Conservation (phyloP, 2,113 vertebrate species). For the Corydoras maculifer region DNA sequence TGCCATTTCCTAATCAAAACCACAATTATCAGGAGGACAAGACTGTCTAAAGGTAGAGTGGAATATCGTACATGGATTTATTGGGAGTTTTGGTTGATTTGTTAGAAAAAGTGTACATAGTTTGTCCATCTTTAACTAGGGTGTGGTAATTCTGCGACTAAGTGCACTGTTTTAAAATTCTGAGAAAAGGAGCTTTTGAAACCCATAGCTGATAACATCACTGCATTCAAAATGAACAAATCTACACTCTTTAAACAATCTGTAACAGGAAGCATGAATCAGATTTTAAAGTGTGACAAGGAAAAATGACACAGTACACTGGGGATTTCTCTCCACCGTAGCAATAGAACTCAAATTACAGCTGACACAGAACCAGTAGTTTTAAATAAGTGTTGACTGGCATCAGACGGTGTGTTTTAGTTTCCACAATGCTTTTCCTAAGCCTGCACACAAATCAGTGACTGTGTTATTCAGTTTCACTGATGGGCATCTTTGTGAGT, state of each 20-base stretch:
- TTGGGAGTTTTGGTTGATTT: no score
- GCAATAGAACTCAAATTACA: constrained; percentile 15
- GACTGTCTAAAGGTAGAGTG: no score
- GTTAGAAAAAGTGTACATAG: no score
- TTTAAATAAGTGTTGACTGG: constrained; percentile 32
- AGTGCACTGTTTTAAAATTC: no score
- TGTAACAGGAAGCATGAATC: constrained; percentile 8
- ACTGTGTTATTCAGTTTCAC: constrained; percentile 24
- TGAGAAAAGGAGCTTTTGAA: no score
- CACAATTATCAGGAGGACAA: no score
- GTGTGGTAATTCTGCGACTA: no score
- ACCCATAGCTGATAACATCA: neutral
- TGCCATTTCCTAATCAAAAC: no score
- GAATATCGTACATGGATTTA: no score
- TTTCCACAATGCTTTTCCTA: constrained; percentile 26
- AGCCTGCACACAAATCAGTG: constrained; percentile 15
- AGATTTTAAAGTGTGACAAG: neutral
- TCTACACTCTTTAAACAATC: neutral
- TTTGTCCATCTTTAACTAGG: no score
- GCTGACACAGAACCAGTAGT: constrained; percentile 7
- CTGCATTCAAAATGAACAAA: neutral
- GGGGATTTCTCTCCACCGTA: constrained; percentile 14
- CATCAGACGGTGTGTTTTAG: neutral
- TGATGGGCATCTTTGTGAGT: constrained; percentile 31
- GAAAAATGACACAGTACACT: constrained; percentile 10